These are phyloP conservation scores for Volucella zonaria DNA, from an alignment of 2,888 invertebrate species.

Conservation along the genomic window DNA sequence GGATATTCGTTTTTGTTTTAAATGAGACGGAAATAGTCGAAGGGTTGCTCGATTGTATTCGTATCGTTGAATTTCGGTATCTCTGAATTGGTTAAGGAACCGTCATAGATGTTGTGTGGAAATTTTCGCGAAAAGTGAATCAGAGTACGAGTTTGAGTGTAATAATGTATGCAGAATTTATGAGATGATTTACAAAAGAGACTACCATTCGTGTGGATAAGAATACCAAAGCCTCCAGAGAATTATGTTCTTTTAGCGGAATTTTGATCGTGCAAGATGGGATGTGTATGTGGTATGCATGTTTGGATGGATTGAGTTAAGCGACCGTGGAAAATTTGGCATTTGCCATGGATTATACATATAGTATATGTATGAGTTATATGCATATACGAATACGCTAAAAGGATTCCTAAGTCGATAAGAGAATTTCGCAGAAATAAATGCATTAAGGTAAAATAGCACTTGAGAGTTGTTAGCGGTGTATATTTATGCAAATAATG, in stretches of 20 bases:
- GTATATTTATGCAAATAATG: no score
- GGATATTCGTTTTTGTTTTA: slow-evolving; percentile 59
- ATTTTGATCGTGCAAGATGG: neutral
- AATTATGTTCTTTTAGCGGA: slow-evolving; percentile 18
- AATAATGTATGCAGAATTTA: slow-evolving; percentile 68
- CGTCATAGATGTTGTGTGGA: slow-evolving; percentile 23
- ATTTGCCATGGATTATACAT: no score
- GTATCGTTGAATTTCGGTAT: slow-evolving; percentile 7
- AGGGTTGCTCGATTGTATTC: slow-evolving; percentile 48
- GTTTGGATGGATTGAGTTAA: slow-evolving; percentile 17
- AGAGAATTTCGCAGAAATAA: no score
- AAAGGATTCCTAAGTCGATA: neutral
- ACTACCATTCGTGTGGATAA: slow-evolving; percentile 31
- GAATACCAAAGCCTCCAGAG: slow-evolving; percentile 25
- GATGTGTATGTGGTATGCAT: neutral
- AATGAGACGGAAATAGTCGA: slow-evolving; percentile 49
- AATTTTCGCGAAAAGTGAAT: slow-evolving; percentile 46
- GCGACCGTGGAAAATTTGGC: slow-evolving; percentile 5
- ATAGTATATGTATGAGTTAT: no score
- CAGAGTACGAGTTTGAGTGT: slow-evolving; percentile 12
- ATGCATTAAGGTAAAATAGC: no score
- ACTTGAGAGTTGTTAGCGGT: no score
- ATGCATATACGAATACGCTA: neutral
- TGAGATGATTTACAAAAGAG: slow-evolving; percentile 61
- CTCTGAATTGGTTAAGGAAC: no score